Conservation (phyloP, 1,140 invertebrate genomes). For the Manduca sexta region DNA sequence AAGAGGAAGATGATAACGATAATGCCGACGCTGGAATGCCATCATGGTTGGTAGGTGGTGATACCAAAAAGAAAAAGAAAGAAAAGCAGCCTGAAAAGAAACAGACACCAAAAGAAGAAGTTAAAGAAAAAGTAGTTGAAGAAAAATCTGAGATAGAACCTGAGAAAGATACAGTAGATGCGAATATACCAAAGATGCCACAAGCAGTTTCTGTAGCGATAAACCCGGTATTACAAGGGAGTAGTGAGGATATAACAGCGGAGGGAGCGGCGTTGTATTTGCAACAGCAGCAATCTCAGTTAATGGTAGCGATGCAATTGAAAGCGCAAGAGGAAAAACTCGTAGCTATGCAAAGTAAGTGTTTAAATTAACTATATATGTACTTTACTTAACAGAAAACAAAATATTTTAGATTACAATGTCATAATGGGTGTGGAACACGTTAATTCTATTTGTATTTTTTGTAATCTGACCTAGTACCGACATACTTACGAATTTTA, state of each 20-base stretch:
- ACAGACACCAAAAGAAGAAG: not conserved
- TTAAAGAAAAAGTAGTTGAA: not conserved
- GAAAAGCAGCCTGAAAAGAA: slow-evolving; percentile 20
- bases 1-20: slow-evolving; percentile 32
- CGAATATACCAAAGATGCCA: not conserved
- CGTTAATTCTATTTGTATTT: too few relatives aligned
- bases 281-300: slow-evolving; percentile 67
- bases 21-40: slow-evolving; percentile 46
- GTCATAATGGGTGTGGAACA: too few relatives aligned
- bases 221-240: slow-evolving; percentile 11
- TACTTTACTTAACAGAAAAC: too few relatives aligned
- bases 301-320: slow-evolving; percentile 67
- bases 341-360: slow-evolving; percentile 60
- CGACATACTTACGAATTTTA: too few relatives aligned
- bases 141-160: slow-evolving; percentile 5
- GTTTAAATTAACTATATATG: not conserved
- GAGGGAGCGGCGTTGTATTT: slow-evolving; percentile 63
- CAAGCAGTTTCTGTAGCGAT: too few relatives aligned
- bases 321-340: slow-evolving; percentile 71
- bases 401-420: too few relatives aligned
- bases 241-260: slow-evolving; percentile 48
- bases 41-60: slow-evolving; percentile 49
- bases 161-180: slow-evolving; percentile 11
- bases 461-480: too few relatives aligned
- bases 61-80: slow-evolving; percentile 41